A percentile compares a stretch with the other conserved stretches of the same genome.
Evolutionary conservation across 2,113 vertebrate genomes (phyloP).

Genomic region (Psammodynastes pulverulentus): DNA sequence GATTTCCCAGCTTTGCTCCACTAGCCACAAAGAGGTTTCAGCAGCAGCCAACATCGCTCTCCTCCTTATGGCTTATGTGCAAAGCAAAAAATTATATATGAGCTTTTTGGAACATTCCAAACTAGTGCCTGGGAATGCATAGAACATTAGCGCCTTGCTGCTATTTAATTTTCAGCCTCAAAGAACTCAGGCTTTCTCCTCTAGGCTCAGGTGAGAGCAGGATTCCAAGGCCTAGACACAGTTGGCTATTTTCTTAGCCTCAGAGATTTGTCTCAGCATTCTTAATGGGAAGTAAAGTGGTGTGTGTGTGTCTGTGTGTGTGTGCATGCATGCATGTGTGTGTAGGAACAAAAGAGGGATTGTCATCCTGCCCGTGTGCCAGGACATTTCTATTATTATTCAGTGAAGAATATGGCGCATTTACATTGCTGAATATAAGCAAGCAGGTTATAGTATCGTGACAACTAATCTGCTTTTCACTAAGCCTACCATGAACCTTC

Average conservation of each 20-base stretch:
- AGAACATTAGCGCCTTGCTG: conserved; percentile 50
- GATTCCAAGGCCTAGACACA: conserved; percentile 65
- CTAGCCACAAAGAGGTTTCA: conserved; percentile 30
- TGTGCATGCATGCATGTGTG: background rate
- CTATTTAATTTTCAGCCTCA: conserved; percentile 72
- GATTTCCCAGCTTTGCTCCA: conserved; percentile 56
- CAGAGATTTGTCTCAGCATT: conserved; percentile 60
- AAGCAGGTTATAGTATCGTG: conserved; percentile 16
- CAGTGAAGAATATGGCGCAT: conserved; percentile 45
- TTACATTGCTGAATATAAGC: conserved; percentile 41
- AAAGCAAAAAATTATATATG: conserved; percentile 50
- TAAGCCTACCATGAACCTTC: conserved; percentile 3
- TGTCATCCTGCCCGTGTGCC: conserved; percentile 51
- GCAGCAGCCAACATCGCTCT: conserved; percentile 35
- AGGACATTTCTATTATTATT: conserved; percentile 55
- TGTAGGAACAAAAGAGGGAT: conserved; percentile 12
- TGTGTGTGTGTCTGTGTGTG: background rate
- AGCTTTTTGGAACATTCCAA: conserved; percentile 54
- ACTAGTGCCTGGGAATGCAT: conserved; percentile 22
- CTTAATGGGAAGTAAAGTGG: conserved; percentile 36
- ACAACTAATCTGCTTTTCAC: conserved; percentile 41
- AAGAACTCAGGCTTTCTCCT: conserved; percentile 66
- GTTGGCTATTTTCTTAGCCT: conserved; percentile 50
- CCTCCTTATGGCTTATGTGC: conserved; percentile 41
- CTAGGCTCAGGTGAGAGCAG: conserved; percentile 61